Base-by-base conservation (phyloP, 2,888 invertebrate genomes). In the Clitarchus hookeri region DNA sequence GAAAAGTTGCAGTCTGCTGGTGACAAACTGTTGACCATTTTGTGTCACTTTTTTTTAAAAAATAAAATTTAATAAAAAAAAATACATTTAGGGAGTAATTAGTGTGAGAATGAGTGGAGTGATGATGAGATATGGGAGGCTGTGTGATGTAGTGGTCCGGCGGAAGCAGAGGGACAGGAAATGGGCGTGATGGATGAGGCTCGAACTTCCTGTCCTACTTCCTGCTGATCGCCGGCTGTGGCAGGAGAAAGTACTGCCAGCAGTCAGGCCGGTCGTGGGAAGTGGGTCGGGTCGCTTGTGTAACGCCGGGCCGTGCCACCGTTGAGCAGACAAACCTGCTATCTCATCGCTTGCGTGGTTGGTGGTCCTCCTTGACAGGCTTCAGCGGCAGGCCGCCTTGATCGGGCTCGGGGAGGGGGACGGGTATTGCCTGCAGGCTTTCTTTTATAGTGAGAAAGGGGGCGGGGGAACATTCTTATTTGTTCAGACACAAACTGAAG, bases 251-350 rank as follows among this genome's bases (percentile, higher is more conserved):
- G 65, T 65, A 23, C 65, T 11, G 8, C n/a, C 3, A n/a, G 12
- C n/a, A 65, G 65, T 65, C 65, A 23, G 8, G 65, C 65, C 6
- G n/a, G 65, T 19, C 23, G 16, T 65, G 65, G 65, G 65, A 65
- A 65, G 65, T 65, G 65, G 65, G 65, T 65, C 65, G 65, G 65
- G 65, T 65, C 65, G n/a, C 65, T 65, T 65, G 65, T 65, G 65
- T 65, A 65, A 65, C 6, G 65, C 53, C 8, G 53, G 1, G 36
- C 36, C 36, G 1, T 36, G 36, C 53, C 53, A 19, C 65, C 6
- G 65, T 65, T 19, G 16, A 65, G 65, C 1, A 19, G 16, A 65
- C n/a, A 19, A 23, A 65, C 8, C 65, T 65, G 19, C 65, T 65
- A n/a, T 23, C 23, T 65, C 65, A n/a, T n/a, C 16, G 65, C 11